Evolutionary conservation across 2,888 invertebrate genomes (phyloP), one percentile per base, ranked within the genome.

Genomic region (Mylabris sibirica): DNA sequence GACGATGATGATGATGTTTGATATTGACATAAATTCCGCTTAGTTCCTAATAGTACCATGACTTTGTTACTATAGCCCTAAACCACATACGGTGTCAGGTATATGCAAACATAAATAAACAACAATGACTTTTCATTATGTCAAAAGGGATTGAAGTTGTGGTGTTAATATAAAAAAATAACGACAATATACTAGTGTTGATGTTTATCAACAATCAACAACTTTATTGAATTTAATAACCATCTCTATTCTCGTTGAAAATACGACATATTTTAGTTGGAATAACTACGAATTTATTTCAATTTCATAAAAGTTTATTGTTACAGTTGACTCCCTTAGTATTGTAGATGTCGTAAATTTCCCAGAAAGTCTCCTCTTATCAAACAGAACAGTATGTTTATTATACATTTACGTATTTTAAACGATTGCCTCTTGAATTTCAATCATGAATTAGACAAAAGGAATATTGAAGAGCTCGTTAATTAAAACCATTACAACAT

Each of bases 21-120:
- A 53, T 53, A 53, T 53, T 22, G 53, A 53, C 53, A 24, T 53
- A 53, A 53, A 53, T 53, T 53, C 12, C 53, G 24, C 22, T 53
- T 24, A 53, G 22, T 53, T 24, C 24, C 12, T 53, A 53, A 53
- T 53, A 53, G 22, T 12, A 24, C 12, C 12, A 53, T 53, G 53
- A 24, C 24, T 22, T 49, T 53, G 24, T 24, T 3, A 12, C 22
- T 53, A 22, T 5, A 2, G 35, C 35, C 8, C n/a, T n/a, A n/a
- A n/a, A 41, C n/a, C 44, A 44, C n/a, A 44, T 24, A 12, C 12
- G 53, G 53, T 53, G 53, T 49, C 49, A 49, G 53, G 12, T 22
- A 20, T 49, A 49, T 49, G n/a, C n/a, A 49, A 20, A 17, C 9
- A 20, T 20, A 22, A 20, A 49, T 49, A 20, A 49, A 53, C 22